These are phyloP conservation scores for Hormaphis cornu DNA, from an alignment of 1,140 invertebrate genomes.

Conservation along the genomic window DNA sequence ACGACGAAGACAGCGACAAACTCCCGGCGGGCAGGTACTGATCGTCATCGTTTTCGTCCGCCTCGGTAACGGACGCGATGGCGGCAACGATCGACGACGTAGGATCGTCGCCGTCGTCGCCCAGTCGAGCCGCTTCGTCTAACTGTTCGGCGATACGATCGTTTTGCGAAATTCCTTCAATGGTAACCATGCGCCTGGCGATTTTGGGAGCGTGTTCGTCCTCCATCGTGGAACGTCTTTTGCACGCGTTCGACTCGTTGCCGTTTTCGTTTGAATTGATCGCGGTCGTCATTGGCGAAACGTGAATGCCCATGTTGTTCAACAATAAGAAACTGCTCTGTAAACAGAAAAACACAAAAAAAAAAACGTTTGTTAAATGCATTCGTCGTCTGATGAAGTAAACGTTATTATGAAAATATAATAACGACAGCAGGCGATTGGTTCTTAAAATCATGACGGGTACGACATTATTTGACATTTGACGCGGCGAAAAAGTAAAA, in stretches of 20 bases:
- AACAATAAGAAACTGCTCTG: slow-evolving; percentile 13
- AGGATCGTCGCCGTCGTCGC: not conserved
- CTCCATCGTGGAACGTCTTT: not conserved
- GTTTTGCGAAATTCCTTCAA: not conserved
- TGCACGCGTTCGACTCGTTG: not conserved
- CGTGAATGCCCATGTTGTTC: slow-evolving; percentile 23
- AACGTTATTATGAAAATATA: not conserved
- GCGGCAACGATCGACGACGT: not conserved
- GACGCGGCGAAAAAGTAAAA: too few species aligned
- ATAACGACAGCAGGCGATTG: too few species aligned
- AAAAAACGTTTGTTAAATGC: not conserved
- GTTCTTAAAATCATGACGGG: too few species aligned
- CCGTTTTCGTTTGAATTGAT: not conserved
- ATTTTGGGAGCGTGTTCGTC: slow-evolving; percentile 10
- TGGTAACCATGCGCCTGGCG: not conserved
- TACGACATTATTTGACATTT: too few species aligned
- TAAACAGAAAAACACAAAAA: not conserved
- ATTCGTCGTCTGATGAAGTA: not conserved
- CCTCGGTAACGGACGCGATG: not conserved
- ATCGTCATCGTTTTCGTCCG: slow-evolving; percentile 41
- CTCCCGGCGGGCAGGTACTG: slow-evolving; percentile 40
- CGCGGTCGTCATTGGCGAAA: not conserved
- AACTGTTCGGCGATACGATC: not conserved
- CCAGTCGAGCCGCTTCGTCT: not conserved
- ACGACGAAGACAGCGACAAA: not conserved